phyloP scores from a whole-genome alignment of 1,140 invertebrate genomes.

The Formica exsecta region DNA sequence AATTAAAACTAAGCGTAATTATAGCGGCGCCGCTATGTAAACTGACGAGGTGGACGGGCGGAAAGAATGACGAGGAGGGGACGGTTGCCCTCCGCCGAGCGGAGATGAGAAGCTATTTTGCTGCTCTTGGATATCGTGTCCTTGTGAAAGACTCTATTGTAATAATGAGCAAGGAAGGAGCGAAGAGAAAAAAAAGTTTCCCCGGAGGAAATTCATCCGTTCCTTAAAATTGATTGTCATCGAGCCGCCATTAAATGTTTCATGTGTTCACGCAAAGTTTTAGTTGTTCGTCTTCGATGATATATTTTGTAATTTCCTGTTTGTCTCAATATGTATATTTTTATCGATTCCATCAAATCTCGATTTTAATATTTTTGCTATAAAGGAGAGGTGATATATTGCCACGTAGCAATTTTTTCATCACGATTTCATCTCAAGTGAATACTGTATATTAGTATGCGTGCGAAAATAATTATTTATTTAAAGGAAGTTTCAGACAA shows the following conservation, averaged over 20 bases:
- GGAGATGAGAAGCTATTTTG: slow-evolving; percentile 74
- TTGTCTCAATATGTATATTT: slow-evolving; percentile 6
- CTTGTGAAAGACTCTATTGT: slow-evolving; percentile 71
- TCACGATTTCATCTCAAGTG: neutral
- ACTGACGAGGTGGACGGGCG: slow-evolving; percentile 47
- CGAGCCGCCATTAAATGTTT: slow-evolving; percentile 38
- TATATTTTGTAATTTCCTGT: slow-evolving; percentile 26
- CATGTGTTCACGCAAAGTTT: neutral
- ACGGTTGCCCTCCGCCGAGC: slow-evolving; percentile 65
- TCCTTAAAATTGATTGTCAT: slow-evolving; percentile 67
- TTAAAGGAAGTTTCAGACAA: too few species aligned
- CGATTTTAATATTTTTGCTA: neutral
- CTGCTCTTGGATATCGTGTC: slow-evolving; percentile 68
- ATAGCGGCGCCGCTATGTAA: slow-evolving; percentile 73
- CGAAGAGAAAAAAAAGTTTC: slow-evolving; percentile 17
- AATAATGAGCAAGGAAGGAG: slow-evolving; percentile 62
- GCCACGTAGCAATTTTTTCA: too few species aligned
- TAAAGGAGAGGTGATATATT: neutral
- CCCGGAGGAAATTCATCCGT: slow-evolving; percentile 35
- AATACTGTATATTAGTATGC: neutral
- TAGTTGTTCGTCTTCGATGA: neutral
- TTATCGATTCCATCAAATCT: neutral
- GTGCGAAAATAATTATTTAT: neutral
- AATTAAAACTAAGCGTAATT: slow-evolving; percentile 81
- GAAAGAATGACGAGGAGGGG: slow-evolving; percentile 34